phyloP scores from a whole-genome alignment of 2,888 invertebrate species.

The Lithophane ornitopus region DNA sequence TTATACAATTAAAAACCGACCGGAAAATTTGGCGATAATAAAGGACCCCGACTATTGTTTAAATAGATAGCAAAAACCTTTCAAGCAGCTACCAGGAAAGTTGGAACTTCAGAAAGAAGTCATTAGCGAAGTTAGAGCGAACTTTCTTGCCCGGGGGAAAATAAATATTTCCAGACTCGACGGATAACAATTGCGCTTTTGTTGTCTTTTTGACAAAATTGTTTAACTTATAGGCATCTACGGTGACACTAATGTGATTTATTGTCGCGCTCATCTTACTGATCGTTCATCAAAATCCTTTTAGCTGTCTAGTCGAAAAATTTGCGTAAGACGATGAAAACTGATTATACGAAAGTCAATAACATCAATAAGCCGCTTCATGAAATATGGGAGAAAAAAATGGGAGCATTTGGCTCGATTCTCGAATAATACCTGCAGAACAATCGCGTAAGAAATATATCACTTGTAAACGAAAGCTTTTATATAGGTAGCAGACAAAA shows the following conservation, averaged over 20 bases:
- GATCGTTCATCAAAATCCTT: slow-evolving; percentile 60
- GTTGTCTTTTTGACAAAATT: slow-evolving; percentile 77
- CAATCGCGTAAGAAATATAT: slow-evolving; percentile 57
- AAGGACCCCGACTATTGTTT: slow-evolving; percentile 81
- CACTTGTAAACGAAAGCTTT: slow-evolving; percentile 55
- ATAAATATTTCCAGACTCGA: slow-evolving; percentile 86
- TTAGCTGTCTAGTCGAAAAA: slow-evolving; percentile 40
- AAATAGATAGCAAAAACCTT: slow-evolving; percentile 84
- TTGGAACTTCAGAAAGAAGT: slow-evolving; percentile 86
- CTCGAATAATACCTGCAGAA: slow-evolving; percentile 53
- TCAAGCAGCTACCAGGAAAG: slow-evolving; percentile 81
- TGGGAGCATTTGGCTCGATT: slow-evolving; percentile 37
- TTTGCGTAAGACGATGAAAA: slow-evolving; percentile 31
- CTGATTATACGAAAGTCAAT: slow-evolving; percentile 52
- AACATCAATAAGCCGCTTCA: slow-evolving; percentile 50
- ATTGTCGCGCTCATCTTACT: slow-evolving; percentile 50
- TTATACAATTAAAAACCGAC: slow-evolving; percentile 57
- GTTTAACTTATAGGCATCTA: slow-evolving; percentile 72
- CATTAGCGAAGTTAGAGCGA: slow-evolving; percentile 86
- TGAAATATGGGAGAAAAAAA: slow-evolving; percentile 46
- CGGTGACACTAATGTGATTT: slow-evolving; percentile 69
- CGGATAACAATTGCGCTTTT: slow-evolving; percentile 82
- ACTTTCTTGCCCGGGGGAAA: slow-evolving; percentile 81
- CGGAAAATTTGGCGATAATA: slow-evolving; percentile 78
- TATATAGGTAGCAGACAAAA: slow-evolving; percentile 61